phyloP scores from a whole-genome alignment of 2,113 vertebrate genomes.

The Sminthopsis crassicaudata region DNA sequence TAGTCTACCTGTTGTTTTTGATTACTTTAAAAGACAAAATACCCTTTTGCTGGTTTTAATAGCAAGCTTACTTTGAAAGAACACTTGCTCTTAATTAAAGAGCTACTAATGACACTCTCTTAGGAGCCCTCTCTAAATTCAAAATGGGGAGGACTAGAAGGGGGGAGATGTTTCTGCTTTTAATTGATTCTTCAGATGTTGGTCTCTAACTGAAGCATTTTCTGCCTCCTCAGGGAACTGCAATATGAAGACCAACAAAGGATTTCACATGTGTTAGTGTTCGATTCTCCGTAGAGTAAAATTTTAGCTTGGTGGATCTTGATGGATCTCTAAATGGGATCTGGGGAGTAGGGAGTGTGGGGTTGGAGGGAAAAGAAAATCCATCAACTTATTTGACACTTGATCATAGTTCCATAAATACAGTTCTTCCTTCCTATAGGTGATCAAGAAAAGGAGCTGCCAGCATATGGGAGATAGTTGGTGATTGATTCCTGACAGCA shows the following conservation, averaged over 20 bases:
- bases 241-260: not conserved
- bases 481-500: not conserved
- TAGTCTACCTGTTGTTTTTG: constrained; percentile 1
- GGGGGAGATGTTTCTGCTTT: not conserved
- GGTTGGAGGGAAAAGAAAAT: not conserved
- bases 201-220: constrained; percentile 1
- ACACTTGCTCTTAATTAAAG: constrained; percentile 54
- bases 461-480: not conserved
- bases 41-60: constrained; percentile 17
- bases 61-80: constrained; percentile 43
- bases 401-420: not conserved
- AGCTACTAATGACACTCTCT: constrained; percentile 2
- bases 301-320: not conserved
- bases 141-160: not conserved
- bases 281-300: not conserved
- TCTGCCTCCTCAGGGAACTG: not conserved
- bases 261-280: not conserved
- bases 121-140: constrained; percentile 55
- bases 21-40: constrained; percentile 25
- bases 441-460: not conserved
- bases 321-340: not conserved
- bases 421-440: not conserved
- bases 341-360: not conserved
- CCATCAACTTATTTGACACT: not conserved
- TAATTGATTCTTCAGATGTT: not conserved